Evolutionary conservation across 2,888 invertebrate species (phyloP).

Genomic region (Noctua pronuba): DNA sequence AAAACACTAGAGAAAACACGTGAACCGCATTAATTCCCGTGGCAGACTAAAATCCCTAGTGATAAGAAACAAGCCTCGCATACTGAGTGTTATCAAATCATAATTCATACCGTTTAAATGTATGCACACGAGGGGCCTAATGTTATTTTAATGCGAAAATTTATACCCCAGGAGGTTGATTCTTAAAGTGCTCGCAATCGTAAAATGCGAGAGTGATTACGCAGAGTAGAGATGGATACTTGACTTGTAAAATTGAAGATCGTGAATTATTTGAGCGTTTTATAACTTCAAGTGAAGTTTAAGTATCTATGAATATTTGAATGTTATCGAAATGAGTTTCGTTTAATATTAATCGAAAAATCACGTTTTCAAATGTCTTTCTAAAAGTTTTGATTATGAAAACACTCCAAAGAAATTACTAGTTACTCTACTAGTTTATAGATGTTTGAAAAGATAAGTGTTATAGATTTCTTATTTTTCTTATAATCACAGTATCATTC

Average conservation of each 20-base stretch:
- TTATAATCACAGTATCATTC: not conserved
- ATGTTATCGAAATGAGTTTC: conserved; percentile 12
- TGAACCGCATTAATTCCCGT: conserved; percentile 29
- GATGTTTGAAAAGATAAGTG: not conserved
- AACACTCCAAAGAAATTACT: not conserved
- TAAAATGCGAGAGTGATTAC: conserved; percentile 41
- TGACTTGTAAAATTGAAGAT: conserved; percentile 18
- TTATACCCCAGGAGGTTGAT: conserved; percentile 53
- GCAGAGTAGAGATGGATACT: conserved; percentile 11
- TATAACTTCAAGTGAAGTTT: conserved; percentile 20
- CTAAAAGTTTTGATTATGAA: not conserved
- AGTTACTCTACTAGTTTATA: not conserved
- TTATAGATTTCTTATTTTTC: not conserved
- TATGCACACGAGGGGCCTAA: conserved; percentile 60
- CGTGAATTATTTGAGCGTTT: conserved; percentile 20
- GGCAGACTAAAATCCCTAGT: conserved; percentile 40
- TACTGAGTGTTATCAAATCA: conserved; percentile 63
- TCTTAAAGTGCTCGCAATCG: conserved; percentile 40
- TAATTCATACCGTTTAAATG: conserved; percentile 62
- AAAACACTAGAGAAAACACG: conserved; percentile 37
- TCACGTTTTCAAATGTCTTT: not conserved
- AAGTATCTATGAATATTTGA: conserved; percentile 10
- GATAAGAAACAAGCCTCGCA: conserved; percentile 57
- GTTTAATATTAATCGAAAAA: not conserved
- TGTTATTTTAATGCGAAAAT: conserved; percentile 68